Conservation (phyloP, 1,140 invertebrate species). For the Eueides isabella region DNA sequence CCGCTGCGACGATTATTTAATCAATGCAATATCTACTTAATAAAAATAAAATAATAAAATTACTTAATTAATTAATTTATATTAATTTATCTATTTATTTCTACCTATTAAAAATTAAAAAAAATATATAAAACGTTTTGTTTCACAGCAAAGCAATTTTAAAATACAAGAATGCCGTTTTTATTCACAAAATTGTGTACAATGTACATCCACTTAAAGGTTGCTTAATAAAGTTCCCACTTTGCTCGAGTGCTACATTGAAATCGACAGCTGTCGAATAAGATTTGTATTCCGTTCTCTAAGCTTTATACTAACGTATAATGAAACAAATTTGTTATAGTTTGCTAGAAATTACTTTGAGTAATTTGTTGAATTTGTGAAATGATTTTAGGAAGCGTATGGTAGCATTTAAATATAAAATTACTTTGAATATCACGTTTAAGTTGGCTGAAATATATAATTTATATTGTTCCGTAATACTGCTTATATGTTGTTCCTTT, state of each 20-base stretch:
- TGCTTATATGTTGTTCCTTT: no score
- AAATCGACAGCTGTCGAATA: slow-evolving; percentile 5
- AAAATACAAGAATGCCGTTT: neutral
- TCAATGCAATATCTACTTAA: no score
- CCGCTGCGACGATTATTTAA: no score
- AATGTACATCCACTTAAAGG: neutral
- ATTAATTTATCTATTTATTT: no score
- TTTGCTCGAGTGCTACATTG: slow-evolving; percentile 1
- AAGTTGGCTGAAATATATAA: no score
- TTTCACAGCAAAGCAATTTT: neutral
- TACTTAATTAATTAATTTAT: no score
- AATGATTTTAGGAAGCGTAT: neutral
- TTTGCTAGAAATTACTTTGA: neutral
- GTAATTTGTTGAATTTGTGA: neutral
- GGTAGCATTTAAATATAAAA: neutral
- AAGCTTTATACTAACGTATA: neutral
- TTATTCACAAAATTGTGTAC: neutral
- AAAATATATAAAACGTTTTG: neutral
- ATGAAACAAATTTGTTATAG: neutral
- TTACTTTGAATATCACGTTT: neutral
- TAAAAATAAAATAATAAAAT: no score
- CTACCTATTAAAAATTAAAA: neutral
- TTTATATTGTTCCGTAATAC: no score
- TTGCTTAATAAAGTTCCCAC: slow-evolving; percentile 10
- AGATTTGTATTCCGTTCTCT: neutral